phyloP scores from a whole-genome alignment of 1,140 invertebrate species.

The Pachyrhynchus sulphureomaculatus region DNA sequence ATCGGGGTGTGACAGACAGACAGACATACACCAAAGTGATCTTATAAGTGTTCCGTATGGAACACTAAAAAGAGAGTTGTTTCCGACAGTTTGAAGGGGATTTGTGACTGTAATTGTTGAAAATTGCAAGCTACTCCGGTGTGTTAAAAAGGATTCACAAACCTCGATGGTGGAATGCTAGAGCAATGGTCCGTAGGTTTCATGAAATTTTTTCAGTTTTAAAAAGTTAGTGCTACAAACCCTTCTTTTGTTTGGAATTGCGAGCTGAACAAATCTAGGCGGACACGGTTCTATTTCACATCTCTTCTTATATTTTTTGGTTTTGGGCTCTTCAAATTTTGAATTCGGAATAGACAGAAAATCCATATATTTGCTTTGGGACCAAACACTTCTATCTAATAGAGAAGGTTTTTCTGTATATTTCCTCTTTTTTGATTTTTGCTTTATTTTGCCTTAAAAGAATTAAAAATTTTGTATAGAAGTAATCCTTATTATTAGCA shows the following conservation, averaged over 20 bases:
- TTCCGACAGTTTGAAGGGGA: no score
- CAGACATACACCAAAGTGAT: no score
- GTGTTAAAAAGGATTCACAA: no score
- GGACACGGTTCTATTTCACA: constrained; percentile 37
- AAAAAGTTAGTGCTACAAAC: no score
- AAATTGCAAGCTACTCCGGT: no score
- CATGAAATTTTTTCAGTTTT: no score
- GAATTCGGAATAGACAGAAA: constrained; percentile 32
- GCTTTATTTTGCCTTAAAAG: neutral
- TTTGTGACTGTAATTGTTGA: no score
- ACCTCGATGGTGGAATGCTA: no score
- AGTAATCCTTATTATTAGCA: neutral
- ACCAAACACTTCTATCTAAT: constrained; percentile 32
- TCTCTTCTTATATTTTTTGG: constrained; percentile 23
- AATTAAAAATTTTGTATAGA: neutral
- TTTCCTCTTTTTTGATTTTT: constrained; percentile 7
- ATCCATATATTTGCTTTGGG: constrained; percentile 39
- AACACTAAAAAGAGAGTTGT: no score
- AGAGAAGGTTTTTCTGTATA: constrained; percentile 11
- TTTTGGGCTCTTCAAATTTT: constrained; percentile 5
- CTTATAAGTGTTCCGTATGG: no score
- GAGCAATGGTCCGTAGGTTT: no score
- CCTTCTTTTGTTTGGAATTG: constrained; percentile 36
- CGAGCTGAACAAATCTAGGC: constrained; percentile 34
- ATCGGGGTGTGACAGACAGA: no score